phyloP scores from a whole-genome alignment of 2,113 vertebrate genomes.

The Gadus chalcogrammus region DNA sequence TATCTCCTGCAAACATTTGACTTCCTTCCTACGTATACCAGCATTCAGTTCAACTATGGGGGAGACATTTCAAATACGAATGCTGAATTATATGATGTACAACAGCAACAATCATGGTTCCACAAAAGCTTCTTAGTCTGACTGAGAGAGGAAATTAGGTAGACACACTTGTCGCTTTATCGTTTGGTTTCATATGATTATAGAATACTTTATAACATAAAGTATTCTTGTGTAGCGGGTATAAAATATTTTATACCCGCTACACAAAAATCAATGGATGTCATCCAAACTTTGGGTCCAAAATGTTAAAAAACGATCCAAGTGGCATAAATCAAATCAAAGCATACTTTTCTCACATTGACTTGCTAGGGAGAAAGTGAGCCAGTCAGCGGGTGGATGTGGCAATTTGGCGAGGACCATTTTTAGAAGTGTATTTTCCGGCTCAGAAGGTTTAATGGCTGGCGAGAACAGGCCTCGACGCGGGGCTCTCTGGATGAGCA shows the following conservation, averaged over 20 bases:
- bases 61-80: constrained; percentile 16
- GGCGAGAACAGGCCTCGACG: constrained; percentile 12
- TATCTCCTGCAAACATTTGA: constrained; percentile 25
- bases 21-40: constrained; percentile 40
- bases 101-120: too few relatives aligned
- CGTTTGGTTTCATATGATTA: too few relatives aligned
- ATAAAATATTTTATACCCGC: too few relatives aligned
- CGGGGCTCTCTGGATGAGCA: constrained; percentile 46
- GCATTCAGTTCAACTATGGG: constrained; percentile 35
- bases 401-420: constrained; percentile 45
- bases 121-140: too few relatives aligned
- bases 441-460: constrained; percentile 55
- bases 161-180: too few relatives aligned
- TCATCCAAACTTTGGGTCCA: too few relatives aligned
- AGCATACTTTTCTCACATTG: constrained; percentile 16
- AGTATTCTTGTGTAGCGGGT: too few relatives aligned
- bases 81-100: neutral
- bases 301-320: too few relatives aligned
- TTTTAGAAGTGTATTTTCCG: constrained; percentile 57
- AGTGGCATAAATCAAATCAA: constrained; percentile 10
- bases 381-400: constrained; percentile 51
- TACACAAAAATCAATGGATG: too few relatives aligned
- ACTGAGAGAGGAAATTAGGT: too few relatives aligned
- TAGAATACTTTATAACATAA: too few relatives aligned
- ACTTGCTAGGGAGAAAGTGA: neutral